Base-by-base conservation (phyloP, 2,888 invertebrate genomes). In the Andrena chrysosceles region DNA sequence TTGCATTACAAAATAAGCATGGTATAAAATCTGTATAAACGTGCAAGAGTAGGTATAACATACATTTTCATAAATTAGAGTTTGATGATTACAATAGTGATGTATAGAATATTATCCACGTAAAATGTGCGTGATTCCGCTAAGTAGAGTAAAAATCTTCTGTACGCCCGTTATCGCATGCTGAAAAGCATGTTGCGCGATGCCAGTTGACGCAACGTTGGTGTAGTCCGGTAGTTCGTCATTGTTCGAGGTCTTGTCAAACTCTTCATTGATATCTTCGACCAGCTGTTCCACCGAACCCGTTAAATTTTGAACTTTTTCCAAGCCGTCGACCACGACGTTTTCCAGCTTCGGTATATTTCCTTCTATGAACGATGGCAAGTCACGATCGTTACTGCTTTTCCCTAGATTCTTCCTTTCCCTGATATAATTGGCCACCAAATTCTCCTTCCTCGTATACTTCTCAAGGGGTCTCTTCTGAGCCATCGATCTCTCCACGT, bases 141-240 rank as follows among this genome's bases (percentile, higher is more conserved):
- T 49, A 0, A 93, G 71, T 26, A 93, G 75, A 26, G 79, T 64
- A 52, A 93, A 93, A 33, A 93, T 87, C 64, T 87, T 92, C 42
- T 89, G 90, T 1, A 91, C 85, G 26, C 86, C 88, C 26, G 31
- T 79, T 13, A 89, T 80, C n/a, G 89, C 85, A 20, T 67, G 69
- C 6, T 75, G 49, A 26, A 92, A 90, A 60, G 86, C 73, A 16
- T 86, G 79, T 0, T 70, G 77, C 26, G 29, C 83, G 42, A 13
- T 64, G 10, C 7, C 59, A 2, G 4, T 20, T 3, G 68, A 63
- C 20, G 23, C 16, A 7, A 42, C 10, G 26, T 66, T 29, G 20
- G n/a, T 16, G 7, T 26, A 64, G 49, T 63, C 10, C 0, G 3
- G 31, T 33, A 62, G 56, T 42, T 63, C 70, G 7, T 60, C 82